A percentile compares a stretch with the other conserved stretches of the same genome.
These are phyloP conservation scores for Ciconia stormi DNA, from an alignment of 2,113 vertebrate genomes.

Conservation along the genomic window DNA sequence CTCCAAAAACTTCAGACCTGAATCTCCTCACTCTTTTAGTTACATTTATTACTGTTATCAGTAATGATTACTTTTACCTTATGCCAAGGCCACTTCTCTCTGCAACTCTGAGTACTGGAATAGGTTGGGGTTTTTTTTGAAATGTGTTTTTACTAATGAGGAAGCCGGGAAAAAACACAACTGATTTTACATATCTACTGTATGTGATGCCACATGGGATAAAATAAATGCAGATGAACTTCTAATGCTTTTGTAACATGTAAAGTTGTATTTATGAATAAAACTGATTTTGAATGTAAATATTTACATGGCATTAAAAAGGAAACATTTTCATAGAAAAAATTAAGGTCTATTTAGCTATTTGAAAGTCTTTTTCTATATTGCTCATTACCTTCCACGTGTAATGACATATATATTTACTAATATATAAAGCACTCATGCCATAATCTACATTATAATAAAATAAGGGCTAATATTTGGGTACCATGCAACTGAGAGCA, in stretches of 20 bases:
- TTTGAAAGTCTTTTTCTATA: neutral
- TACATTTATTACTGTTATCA: neutral
- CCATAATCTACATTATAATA: neutral
- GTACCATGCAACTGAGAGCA: neutral
- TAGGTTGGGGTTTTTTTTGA: neutral
- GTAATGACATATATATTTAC: neutral
- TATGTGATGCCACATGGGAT: neutral
- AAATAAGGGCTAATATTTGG: neutral
- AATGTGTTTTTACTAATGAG: neutral
- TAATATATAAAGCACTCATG: neutral
- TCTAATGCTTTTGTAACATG: neutral
- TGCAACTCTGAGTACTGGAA: neutral
- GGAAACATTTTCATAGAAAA: neutral
- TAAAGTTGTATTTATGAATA: neutral
- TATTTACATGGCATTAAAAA: neutral
- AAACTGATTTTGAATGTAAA: neutral
- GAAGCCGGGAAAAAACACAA: accelerated
- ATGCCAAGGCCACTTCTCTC: neutral
- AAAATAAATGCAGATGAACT: neutral
- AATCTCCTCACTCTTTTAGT: neutral
- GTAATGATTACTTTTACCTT: neutral
- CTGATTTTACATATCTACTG: neutral
- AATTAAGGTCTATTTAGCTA: neutral
- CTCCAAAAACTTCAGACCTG: neutral
- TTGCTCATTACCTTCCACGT: neutral